Evolutionary conservation across 2,888 invertebrate genomes (phyloP), one percentile per base, ranked within the genome.

Genomic region (Drosophila mimica): DNA sequence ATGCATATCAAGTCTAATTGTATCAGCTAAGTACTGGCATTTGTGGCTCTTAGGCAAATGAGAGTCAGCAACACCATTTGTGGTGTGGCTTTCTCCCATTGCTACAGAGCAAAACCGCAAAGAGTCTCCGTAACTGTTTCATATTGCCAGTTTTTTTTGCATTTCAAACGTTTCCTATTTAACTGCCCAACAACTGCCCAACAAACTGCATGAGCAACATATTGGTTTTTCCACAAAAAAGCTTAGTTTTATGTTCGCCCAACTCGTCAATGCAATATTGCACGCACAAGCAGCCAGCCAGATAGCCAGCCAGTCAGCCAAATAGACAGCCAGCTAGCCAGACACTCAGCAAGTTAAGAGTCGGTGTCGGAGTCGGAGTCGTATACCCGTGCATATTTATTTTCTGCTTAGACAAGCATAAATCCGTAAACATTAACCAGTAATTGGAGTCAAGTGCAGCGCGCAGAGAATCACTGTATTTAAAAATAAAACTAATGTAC

Each of bases 391-490:
- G 60, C 68, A 71, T 64, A 65, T 79, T 76, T 61, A 74, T 88
- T 89, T 90, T 90, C 76, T 77, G 89, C 91, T 90, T 81, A 84
- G 69, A 90, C 85, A 75, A 90, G 89, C 89, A 78, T 77, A 91
- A 89, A 91, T 90, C 91, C 91, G 90, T 84, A 85, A 84, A 82
- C 90, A 91, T 62, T 74, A 79, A 77, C 70, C 72, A 74, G 79
- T 83, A 83, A 88, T 83, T 88, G 90, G 81, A 88, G 85, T 89
- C 86, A 89, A 86, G 79, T 79, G 84, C 81, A 86, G 52, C 53
- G 67, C 64, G 64, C 52, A 69, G 53, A 70, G 74, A 53, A 62
- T 70, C 73, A 61, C 48, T 46, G 57, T 51, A 56, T 40, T 56
- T 56, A 49, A 69, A 51, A 49, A 62, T 38, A 52, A 20, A 70